Evolutionary conservation across 2,797 vertebrate genomes (phyloP), one percentile per base, ranked within the genome.

Genomic region (Meriones psammophilus): DNA sequence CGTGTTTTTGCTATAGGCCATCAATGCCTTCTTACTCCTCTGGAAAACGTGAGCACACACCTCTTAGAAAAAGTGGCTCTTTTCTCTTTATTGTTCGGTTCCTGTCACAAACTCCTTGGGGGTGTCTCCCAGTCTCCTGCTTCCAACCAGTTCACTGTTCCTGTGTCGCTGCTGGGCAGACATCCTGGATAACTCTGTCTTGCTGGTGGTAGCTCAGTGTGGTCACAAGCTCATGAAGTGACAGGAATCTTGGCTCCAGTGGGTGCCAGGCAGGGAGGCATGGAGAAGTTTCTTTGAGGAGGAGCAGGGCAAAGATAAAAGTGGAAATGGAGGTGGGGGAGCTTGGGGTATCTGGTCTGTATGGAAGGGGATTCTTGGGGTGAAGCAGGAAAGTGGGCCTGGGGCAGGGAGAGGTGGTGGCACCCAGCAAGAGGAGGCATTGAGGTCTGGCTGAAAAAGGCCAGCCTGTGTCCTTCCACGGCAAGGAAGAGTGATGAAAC

Each of bases 71-170:
- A 89, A 10, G 64, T 50, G 42, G 15, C 5, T 68, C 33, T 36
- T 77, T 54, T 85, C 9, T 91, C 80, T 89, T 64, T 78, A 76
- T n/a, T 76, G 69, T 36, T 20, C 64, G 91, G 84, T 60, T 77
- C 56, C 39, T 73, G 15, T 46, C 33, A 64, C 22, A 39, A 33
- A 58, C 39, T 28, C 39, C 74, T 86, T 64, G 39, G 85, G 91
- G 85, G 73, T 87, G 46, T 54, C 54, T 26, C 80, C 68, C 88
- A 30, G 36, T 10, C 50, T n/a, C 18, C n/a, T 66, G 58, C 69
- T 92, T 95, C 84, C 26, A 95, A 60, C 15, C 46, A 36, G 33
- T 68, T 20, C 68, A 56, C 76, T 64, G 17, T 89, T 93, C 79
- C 68, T 60, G 42, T 64, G 69, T 74, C 18, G 90, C 28, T 87